Conservation (phyloP, 2,888 invertebrate species). For the Phytoseiulus persimilis region DNA sequence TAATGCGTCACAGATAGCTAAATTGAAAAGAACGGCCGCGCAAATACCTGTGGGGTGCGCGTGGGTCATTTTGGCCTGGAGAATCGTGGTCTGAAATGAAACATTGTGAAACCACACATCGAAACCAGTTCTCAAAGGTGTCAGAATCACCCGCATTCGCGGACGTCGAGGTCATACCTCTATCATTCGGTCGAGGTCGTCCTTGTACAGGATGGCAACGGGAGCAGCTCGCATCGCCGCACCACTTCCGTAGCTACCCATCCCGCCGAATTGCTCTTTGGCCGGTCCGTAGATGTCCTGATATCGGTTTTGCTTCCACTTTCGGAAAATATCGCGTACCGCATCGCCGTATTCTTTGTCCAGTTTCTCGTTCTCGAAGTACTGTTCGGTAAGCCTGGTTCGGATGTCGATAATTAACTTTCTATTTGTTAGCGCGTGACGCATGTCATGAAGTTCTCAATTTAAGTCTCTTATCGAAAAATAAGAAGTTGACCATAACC, state of each 20-base stretch:
- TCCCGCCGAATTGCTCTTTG: slow-evolving; percentile 28
- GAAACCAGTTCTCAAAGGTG: too few relatives aligned
- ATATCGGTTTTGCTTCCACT: slow-evolving; percentile 22
- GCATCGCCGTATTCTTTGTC: slow-evolving; percentile 26
- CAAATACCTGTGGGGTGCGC: slow-evolving; percentile 35
- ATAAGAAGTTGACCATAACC: too few relatives aligned
- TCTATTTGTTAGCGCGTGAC: too few relatives aligned
- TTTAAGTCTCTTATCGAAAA: too few relatives aligned
- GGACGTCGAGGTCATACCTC: background rate
- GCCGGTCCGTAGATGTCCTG: slow-evolving; percentile 35
- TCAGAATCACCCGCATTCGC: too few relatives aligned
- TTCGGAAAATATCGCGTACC: slow-evolving; percentile 31
- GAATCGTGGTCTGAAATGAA: slow-evolving; percentile 20
- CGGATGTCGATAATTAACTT: background rate
- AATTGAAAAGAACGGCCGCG: slow-evolving; percentile 12
- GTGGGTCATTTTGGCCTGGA: slow-evolving; percentile 34
- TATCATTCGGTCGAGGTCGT: slow-evolving; percentile 37
- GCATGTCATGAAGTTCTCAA: too few relatives aligned
- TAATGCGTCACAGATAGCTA: slow-evolving; percentile 6
- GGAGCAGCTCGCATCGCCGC: slow-evolving; percentile 36
- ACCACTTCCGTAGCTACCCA: slow-evolving; percentile 31
- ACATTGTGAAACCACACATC: background rate
- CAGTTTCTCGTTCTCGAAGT: slow-evolving; percentile 34
- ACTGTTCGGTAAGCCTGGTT: slow-evolving; percentile 18
- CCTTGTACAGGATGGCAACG: slow-evolving; percentile 22